Evolutionary conservation across 2,113 vertebrate genomes (phyloP).

Genomic region (Elachura formosa): DNA sequence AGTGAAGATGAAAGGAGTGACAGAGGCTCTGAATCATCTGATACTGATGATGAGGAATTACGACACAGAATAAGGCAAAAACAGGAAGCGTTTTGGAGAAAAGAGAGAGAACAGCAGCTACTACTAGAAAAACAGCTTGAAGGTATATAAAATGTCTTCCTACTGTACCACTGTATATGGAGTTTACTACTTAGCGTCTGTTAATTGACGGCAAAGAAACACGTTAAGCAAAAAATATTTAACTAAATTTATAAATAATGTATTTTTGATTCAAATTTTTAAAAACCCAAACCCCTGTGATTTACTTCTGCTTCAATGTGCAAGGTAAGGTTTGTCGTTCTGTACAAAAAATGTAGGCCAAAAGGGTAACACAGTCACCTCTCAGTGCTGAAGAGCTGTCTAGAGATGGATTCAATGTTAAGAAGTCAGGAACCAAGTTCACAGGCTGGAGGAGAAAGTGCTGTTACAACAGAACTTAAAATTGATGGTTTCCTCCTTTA

Average conservation of each 20-base stretch:
- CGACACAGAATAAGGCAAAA: constrained; percentile 95
- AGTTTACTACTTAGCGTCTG: neutral
- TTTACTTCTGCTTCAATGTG: neutral
- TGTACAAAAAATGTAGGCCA: neutral
- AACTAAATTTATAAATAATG: neutral
- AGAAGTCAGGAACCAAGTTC: neutral
- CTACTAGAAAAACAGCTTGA: constrained; percentile 90
- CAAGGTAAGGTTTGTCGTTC: neutral
- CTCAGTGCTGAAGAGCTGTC: neutral
- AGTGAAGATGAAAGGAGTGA: constrained; percentile 90
- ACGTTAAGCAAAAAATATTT: neutral
- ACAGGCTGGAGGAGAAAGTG: neutral
- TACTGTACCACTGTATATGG: neutral
- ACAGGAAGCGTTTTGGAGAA: constrained; percentile 95
- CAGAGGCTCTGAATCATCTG: constrained; percentile 93
- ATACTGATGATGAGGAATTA: constrained; percentile 97
- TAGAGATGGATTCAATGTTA: neutral
- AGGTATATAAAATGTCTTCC: constrained; percentile 48
- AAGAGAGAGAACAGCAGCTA: constrained; percentile 90
- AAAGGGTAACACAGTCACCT: neutral
- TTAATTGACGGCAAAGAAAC: neutral
- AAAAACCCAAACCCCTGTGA: fast-evolving
- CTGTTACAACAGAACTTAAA: fast-evolving
- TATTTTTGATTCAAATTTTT: neutral
- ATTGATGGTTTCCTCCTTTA: neutral